Base-by-base conservation (phyloP, 2,888 invertebrate genomes). In the Drosophila percnosoma region DNA sequence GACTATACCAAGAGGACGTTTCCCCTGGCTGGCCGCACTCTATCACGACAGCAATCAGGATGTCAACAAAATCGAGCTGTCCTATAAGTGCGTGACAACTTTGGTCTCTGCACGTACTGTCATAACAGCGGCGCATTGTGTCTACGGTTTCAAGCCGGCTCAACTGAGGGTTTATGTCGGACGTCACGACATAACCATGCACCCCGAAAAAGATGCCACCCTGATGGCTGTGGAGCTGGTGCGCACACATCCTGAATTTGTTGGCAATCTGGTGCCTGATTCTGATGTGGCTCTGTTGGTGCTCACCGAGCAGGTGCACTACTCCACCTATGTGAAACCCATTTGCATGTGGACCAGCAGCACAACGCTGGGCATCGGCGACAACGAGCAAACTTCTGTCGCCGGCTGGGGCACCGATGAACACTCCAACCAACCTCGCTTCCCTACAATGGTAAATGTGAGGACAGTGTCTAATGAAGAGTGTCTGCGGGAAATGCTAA, bases 371-470 rank as follows among this genome's bases (percentile, higher is more conserved):
- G 75, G 71, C 13, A 53, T 69, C 10, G 81, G 94, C 27, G 92
- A 93, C 6, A 92, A 93, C 0, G 87, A 89, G 21, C 69, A 59
- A 10, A 94, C 94, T 0, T 91, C 92, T 0, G 93, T 95, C 4
- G 94, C 94, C 13, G 95, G 95, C 10, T 95, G 95, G 95, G 94
- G 92, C n/a, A 75, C 71, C 2, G 90, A 92, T 51, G 93, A 93
- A 65, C 29, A 77, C 68, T 63, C 84, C 8, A 66, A 70, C 38
- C 74, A 73, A 18, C 80, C 90, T 0, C 78, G 80, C 4, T 89
- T 71, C 6, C 86, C 86, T n/a, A 61, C 68, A 29, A 69, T 73
- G 0, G 88, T 85, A 15, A 78, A 66, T n/a, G 90, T 86, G 27
- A 55, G 55, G 5, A 51, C 80, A 2, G 86, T 85, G 13, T 60